A percentile compares a stretch with the other conserved stretches of the same genome.
Conservation (phyloP, 2,888 invertebrate genomes). For the Tridacna crocea region DNA sequence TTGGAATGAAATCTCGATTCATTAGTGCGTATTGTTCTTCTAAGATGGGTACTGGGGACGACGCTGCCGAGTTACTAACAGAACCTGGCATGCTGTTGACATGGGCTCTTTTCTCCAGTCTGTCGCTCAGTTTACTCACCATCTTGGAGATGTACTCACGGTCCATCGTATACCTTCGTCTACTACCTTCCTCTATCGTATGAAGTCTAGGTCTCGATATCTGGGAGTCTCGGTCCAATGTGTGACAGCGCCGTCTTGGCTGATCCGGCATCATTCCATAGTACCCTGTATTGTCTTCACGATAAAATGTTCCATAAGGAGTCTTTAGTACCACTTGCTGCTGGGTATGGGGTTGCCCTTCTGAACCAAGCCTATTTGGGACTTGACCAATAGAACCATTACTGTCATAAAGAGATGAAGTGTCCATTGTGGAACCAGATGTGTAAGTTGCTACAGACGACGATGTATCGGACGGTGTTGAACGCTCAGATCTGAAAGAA, state of each 20-base stretch:
- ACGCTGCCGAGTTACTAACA: slow-evolving; percentile 73
- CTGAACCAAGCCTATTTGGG: slow-evolving; percentile 53
- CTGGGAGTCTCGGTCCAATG: slow-evolving; percentile 75
- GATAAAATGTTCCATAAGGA: slow-evolving; percentile 79
- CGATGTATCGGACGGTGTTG: slow-evolving; percentile 71
- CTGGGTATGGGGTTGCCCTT: slow-evolving; percentile 51
- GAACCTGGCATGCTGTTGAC: slow-evolving; percentile 78
- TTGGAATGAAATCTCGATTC: slow-evolving; percentile 74
- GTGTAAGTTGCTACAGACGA: slow-evolving; percentile 65
- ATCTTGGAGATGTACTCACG: slow-evolving; percentile 78
- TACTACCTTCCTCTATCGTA: slow-evolving; percentile 77
- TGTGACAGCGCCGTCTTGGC: slow-evolving; percentile 77
- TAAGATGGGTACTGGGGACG: slow-evolving; percentile 74
- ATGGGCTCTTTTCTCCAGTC: slow-evolving; percentile 71
- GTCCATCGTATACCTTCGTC: slow-evolving; percentile 76
- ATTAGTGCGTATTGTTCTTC: slow-evolving; percentile 71
- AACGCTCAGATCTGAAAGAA: slow-evolving; percentile 71
- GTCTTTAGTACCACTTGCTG: slow-evolving; percentile 78
- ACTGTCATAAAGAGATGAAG: slow-evolving; percentile 59
- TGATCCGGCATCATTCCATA: slow-evolving; percentile 75
- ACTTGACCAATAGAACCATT: slow-evolving; percentile 55
- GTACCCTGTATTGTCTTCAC: slow-evolving; percentile 75
- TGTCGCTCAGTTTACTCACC: slow-evolving; percentile 74
- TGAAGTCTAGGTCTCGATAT: slow-evolving; percentile 76
- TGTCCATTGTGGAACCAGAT: slow-evolving; percentile 67